A percentile compares a stretch with the other conserved stretches of the same genome.
Evolutionary conservation across 1,140 invertebrate species (phyloP).

Genomic region (Bathynomus jamesi): DNA sequence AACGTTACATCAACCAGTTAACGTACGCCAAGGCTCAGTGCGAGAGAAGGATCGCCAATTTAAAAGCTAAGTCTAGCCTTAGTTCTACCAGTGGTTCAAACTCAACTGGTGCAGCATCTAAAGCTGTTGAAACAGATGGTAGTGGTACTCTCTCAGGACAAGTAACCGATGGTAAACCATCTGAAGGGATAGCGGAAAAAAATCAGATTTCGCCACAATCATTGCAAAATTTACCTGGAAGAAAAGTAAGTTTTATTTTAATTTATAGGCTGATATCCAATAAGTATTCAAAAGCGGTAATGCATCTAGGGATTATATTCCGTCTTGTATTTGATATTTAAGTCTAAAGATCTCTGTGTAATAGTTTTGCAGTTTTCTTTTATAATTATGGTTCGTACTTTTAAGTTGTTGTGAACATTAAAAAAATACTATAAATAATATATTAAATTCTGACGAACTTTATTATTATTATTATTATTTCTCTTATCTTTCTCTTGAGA

Average conservation of each 20-base stretch:
- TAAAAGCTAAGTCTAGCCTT: conserved; percentile 53
- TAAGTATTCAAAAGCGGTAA: no score
- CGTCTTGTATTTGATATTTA: no score
- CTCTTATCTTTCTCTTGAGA: conserved; percentile 38
- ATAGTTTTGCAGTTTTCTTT: no score
- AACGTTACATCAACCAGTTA: conserved; percentile 58
- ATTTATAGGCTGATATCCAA: no score
- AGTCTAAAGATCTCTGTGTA: no score
- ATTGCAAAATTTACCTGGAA: conserved; percentile 35
- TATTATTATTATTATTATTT: conserved; percentile 14
- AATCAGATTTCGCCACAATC: conserved; percentile 11
- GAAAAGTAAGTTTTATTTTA: conserved; percentile 32
- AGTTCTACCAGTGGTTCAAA: conserved; percentile 52
- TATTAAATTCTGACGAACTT: no score
- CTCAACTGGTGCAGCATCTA: conserved; percentile 39
- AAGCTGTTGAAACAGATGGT: conserved; percentile 43
- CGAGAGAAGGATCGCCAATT: conserved; percentile 63
- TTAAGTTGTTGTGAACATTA: no score
- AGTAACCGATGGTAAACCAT: neutral
- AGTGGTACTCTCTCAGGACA: conserved; percentile 38
- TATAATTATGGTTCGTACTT: no score
- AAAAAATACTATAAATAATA: no score
- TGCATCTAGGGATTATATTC: no score
- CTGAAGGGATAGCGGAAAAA: neutral
- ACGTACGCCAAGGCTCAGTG: conserved; percentile 68